Percentiles rank a stretch among this genome's conserved stretches.
Conservation (phyloP, 2,797 vertebrate genomes). For the Sebastes oblongus region DNA sequence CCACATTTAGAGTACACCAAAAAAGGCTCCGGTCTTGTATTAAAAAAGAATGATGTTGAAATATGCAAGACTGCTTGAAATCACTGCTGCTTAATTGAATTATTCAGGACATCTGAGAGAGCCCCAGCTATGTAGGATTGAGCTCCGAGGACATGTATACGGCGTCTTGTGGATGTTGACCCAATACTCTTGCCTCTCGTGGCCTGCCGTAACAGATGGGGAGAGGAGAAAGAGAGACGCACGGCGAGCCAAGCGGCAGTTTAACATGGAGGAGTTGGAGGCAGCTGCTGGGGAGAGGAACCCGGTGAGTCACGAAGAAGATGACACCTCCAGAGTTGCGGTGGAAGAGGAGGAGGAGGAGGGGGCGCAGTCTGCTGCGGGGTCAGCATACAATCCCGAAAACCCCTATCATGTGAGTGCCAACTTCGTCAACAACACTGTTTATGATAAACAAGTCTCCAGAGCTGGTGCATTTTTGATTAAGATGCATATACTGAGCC, state of each 20-base stretch:
- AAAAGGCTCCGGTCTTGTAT: slow-evolving; percentile 56
- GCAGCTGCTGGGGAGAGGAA: slow-evolving; percentile 72
- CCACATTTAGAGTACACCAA: slow-evolving; percentile 59
- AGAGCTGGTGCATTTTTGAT: slow-evolving; percentile 46
- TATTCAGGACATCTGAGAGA: slow-evolving; percentile 75
- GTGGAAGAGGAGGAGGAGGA: slow-evolving; percentile 73
- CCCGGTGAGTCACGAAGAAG: slow-evolving; percentile 53
- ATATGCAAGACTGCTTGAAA: slow-evolving; percentile 77
- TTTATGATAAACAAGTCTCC: slow-evolving; percentile 43
- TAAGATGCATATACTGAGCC: slow-evolving; percentile 39
- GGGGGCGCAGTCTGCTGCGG: slow-evolving; percentile 50
- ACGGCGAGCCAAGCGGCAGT: slow-evolving; percentile 80
- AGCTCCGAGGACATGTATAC: slow-evolving; percentile 70
- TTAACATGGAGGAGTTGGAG: slow-evolving; percentile 71
- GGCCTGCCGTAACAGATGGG: slow-evolving; percentile 80
- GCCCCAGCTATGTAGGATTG: slow-evolving; percentile 66
- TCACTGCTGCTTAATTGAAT: slow-evolving; percentile 78
- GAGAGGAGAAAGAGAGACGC: slow-evolving; percentile 86
- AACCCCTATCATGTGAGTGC: slow-evolving; percentile 92
- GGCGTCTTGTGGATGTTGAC: slow-evolving; percentile 76
- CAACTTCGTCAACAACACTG: slow-evolving; percentile 29
- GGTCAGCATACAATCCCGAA: slow-evolving; percentile 87
- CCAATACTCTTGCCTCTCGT: slow-evolving; percentile 75
- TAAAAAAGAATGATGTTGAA: slow-evolving; percentile 78
- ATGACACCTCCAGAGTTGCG: slow-evolving; percentile 66